Conservation (phyloP, 2,888 invertebrate species). For the Noctuana brunneofusca region DNA sequence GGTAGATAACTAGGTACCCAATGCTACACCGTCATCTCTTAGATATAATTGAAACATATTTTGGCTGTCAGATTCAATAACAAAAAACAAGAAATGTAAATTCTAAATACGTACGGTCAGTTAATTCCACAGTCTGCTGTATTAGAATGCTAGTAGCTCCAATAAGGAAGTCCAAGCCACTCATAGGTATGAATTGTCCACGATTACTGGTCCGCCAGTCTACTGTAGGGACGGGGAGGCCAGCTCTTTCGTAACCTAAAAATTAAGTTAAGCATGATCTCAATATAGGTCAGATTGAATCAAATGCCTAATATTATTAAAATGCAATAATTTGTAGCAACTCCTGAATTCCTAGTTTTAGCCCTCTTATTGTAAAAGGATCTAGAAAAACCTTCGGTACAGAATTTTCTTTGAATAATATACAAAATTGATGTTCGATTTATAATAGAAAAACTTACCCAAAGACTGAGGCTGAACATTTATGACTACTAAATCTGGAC, state of each 20-base stretch:
- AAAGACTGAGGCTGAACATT: conserved; percentile 63
- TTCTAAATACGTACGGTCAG: conserved; percentile 83
- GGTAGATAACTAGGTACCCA: too few relatives aligned
- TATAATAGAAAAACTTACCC: conserved; percentile 48
- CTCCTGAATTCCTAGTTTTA: too few relatives aligned
- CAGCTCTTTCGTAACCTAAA: conserved; percentile 65
- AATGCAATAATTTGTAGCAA: too few relatives aligned
- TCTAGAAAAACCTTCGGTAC: too few relatives aligned
- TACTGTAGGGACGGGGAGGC: conserved; percentile 83
- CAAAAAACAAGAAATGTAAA: too few relatives aligned
- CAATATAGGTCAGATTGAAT: background rate
- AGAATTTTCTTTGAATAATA: too few relatives aligned
- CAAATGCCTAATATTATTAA: too few relatives aligned
- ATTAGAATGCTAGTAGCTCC: conserved; percentile 87
- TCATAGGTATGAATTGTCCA: conserved; percentile 84
- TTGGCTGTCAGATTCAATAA: too few relatives aligned
- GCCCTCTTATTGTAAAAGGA: too few relatives aligned
- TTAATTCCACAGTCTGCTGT: conserved; percentile 91
- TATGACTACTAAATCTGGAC: conserved; percentile 70
- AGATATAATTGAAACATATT: too few relatives aligned
- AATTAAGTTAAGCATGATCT: background rate
- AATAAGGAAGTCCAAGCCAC: conserved; percentile 88
- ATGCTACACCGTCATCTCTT: too few relatives aligned
- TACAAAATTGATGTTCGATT: too few relatives aligned
- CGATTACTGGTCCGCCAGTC: conserved; percentile 83